Conservation (phyloP, 2,113 vertebrate genomes). For the Petrocephalus zakoni region DNA sequence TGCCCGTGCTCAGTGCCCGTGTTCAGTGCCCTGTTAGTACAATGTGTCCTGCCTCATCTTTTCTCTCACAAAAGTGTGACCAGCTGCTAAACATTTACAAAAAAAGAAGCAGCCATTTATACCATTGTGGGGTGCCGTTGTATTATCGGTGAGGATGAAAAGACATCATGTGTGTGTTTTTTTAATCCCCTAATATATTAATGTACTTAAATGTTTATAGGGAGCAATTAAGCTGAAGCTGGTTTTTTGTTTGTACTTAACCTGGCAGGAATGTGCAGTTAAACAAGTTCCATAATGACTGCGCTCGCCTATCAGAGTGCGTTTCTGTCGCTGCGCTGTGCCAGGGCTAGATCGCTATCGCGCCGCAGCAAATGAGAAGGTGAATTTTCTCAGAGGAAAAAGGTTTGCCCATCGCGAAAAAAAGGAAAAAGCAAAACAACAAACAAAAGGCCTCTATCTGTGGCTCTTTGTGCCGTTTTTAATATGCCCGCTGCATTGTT, state of each 20-base stretch:
- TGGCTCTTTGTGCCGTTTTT: conserved; percentile 53
- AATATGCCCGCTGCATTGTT: conserved; percentile 60
- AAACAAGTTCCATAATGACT: conserved; percentile 72
- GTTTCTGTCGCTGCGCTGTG: conserved; percentile 63
- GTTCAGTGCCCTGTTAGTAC: background rate
- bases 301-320: conserved; percentile 63
- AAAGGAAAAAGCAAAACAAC: conserved; percentile 58
- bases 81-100: background rate
- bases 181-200: conserved; percentile 36
- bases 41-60: background rate
- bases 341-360: conserved; percentile 55
- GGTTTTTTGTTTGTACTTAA: conserved; percentile 65
- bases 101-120: background rate
- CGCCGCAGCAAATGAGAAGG: conserved; percentile 59
- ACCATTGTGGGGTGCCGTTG: background rate
- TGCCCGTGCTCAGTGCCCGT: no score
- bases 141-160: background rate
- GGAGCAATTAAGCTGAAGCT: conserved; percentile 56
- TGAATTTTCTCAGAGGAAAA: conserved; percentile 42
- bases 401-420: conserved; percentile 45
- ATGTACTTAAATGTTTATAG: conserved; percentile 47
- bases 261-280: conserved; percentile 69
- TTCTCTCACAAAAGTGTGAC: background rate
- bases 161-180: conserved; percentile 32
- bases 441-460: conserved; percentile 58